Conservation (phyloP, 2,113 vertebrate species). For the Poecilia latipinna region DNA sequence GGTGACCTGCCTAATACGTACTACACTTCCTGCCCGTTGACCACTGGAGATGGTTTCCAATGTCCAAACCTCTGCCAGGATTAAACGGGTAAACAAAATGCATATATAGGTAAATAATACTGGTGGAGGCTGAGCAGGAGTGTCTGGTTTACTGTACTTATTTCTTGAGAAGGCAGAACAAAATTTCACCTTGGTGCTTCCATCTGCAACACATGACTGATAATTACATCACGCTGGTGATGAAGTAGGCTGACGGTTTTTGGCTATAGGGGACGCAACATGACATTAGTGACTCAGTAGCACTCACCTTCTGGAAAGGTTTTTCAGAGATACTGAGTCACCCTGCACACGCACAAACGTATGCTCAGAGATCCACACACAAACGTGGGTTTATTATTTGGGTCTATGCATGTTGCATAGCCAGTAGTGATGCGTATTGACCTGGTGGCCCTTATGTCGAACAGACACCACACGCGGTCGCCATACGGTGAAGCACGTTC, state of each 20-base stretch:
- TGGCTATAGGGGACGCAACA: slow-evolving; percentile 22
- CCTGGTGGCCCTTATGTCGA: slow-evolving; percentile 29
- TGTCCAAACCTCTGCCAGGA: neutral
- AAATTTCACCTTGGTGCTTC: neutral
- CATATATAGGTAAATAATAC: neutral
- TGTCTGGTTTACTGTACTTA: neutral
- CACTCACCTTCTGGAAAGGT: slow-evolving; percentile 17
- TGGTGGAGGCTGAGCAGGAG: neutral
- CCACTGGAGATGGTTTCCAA: neutral
- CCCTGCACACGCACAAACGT: slow-evolving; percentile 6
- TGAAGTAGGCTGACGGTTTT: slow-evolving; percentile 6
- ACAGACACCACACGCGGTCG: neutral
- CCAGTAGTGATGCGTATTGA: neutral
- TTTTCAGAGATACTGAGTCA: slow-evolving; percentile 18
- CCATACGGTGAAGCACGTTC: neutral
- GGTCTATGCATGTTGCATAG: neutral
- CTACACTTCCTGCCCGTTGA: neutral
- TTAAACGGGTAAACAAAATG: neutral
- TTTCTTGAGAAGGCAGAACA: neutral
- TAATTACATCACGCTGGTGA: slow-evolving; percentile 1
- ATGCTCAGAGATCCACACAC: neutral
- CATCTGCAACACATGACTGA: slow-evolving; percentile 9
- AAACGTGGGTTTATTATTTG: neutral
- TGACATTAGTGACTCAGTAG: slow-evolving; percentile 40
- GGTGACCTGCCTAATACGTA: neutral